Base-by-base conservation (phyloP, 2,797 vertebrate genomes). In the Helarctos malayanus region DNA sequence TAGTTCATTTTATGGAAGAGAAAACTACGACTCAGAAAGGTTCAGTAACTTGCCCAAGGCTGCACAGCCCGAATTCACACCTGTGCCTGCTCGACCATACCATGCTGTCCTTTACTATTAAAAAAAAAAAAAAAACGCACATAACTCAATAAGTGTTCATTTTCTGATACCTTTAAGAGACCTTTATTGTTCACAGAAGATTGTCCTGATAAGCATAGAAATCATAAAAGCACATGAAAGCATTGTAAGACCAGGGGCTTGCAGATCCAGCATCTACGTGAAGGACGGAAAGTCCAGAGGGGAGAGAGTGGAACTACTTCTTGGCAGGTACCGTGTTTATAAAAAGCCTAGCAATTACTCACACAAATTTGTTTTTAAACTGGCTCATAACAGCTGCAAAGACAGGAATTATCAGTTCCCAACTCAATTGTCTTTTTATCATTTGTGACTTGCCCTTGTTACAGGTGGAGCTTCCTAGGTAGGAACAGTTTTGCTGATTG, bases 231-330 rank as follows among this genome's bases (percentile, higher is more conserved):
- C 54, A 59, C 73, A 81, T 76, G 27, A 76, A 80, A 71, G 73
- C 35, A n/a, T 83, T 57, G 6, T 78, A 78, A 75, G 95, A 47
- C 68, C 41, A 2, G 2, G 83, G 63, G 57, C 68, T 89, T 32
- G 57, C 0, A 1, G 89, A 85, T 45, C 69, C 49, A 29, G 54
- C 47, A 15, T 78, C 23, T 45, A 3, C 9, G 12, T 16, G 45
- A 90, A 73, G 54, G 57, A 89, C 23, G 49, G 21, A 65, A 86
- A 89, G 86, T 91, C 56, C n/a, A 54, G n/a, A 29, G 80, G 75
- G 88, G 78, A 94, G 84, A 90, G 85, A 95, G 85, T 90, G n/a
- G 84, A 82, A 38, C 68, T 80, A 15, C 71, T 86, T 78, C 29
- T 88, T 80, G 89, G 80, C 63, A 92, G 89, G 84, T 80, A 25